Conservation (phyloP, 1,140 invertebrate genomes). For the Homarus americanus region DNA sequence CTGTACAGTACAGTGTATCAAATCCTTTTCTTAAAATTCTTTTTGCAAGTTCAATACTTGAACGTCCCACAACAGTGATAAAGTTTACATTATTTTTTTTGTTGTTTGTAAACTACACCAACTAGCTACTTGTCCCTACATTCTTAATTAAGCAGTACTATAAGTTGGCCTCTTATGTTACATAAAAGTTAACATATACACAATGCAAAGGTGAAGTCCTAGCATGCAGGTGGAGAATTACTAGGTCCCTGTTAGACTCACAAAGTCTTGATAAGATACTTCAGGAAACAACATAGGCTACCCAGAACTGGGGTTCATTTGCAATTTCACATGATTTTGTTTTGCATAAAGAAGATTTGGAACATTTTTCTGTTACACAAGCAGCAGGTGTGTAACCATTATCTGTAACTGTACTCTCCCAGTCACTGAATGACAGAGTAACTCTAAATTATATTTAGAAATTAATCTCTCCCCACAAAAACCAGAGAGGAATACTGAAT, state of each 20-base stretch:
- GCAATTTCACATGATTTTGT: too few relatives aligned
- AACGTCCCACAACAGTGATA: neutral
- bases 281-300: neutral
- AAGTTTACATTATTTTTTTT: constrained; percentile 3
- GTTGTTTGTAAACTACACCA: constrained; percentile 1
- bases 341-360: too few relatives aligned
- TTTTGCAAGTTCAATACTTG: neutral
- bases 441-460: too few relatives aligned
- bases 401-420: too few relatives aligned
- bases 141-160: constrained; percentile 10
- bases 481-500: too few relatives aligned
- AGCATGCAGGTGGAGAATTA: neutral
- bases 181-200: neutral
- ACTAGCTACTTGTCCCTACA: constrained; percentile 7
- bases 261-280: neutral
- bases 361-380: too few relatives aligned
- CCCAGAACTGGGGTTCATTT: neutral
- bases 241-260: neutral
- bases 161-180: neutral
- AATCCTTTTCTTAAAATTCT: neutral
- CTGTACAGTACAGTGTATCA: too few relatives aligned
- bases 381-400: too few relatives aligned
- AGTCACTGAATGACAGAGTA: too few relatives aligned
- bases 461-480: too few relatives aligned
- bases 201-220: constrained; percentile 1